Base-by-base conservation (phyloP, 2,797 vertebrate species). In the Epinephelus awoara region DNA sequence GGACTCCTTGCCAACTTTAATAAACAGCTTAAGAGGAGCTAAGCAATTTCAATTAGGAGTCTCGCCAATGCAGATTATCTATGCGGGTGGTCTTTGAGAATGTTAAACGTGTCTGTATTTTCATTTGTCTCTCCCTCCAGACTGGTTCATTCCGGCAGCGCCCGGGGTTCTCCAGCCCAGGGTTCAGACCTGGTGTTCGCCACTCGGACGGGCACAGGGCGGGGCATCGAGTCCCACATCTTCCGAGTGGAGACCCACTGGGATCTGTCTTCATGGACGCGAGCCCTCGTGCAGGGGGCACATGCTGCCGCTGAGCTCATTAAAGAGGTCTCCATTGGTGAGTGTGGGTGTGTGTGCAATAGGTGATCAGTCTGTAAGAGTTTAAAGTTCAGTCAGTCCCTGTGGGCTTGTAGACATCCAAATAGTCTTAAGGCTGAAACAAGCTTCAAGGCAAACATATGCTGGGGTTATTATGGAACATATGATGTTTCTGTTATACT, bases 171-270 rank as follows among this genome's bases (percentile, higher is more conserved):
- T 0, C 97, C 97, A 0, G 94, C 96, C 0, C 92, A 96, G 85
- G 96, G 96, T 40, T 96, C 96, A 0, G 98, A 99, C 77, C 95
- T 99, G 75, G 96, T 96, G 0, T 99, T 99, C 2, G 97, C 96
- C 86, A 98, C 97, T 0, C 95, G 98, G 68, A 98, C 98, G 0
- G 98, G 98, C 50, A 98, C 97, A 0, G 96, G 96, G 2, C 97
- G 97, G 52, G 97, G 98, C 9, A 97, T 99, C 19, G 98, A 99
- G 92, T 97, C 96, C 82, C 97, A 97, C 44, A 58, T 98, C 25
- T 99, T 99, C 89, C 93, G 97, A 0, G 98, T 98, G 86, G 98
- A 99, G 93, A 99, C 97, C 0, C 98, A 98, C 90, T 97, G 97
- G 83, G 98, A 99, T 80, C 95, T 99, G 90, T 99, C 98, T 0